Evolutionary conservation across 2,888 invertebrate genomes (phyloP).

Genomic region (Drosophila longiperda): DNA sequence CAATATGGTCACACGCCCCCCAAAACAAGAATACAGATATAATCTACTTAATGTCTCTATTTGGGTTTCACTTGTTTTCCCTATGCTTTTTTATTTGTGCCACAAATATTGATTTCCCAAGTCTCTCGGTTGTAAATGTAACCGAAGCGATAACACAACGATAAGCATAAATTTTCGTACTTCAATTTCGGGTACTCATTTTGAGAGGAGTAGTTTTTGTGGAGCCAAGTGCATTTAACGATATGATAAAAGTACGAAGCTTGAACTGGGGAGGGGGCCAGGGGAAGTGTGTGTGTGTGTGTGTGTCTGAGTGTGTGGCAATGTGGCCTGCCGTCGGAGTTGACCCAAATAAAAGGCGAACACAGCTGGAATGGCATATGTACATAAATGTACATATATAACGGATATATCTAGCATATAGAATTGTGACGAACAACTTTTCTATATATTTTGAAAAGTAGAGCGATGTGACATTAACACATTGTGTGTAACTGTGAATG

Average conservation of each 20-base stretch:
- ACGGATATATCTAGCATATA: conserved; percentile 12
- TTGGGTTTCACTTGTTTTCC: conserved; percentile 28
- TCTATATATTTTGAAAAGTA: conserved; percentile 3
- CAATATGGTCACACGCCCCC: conserved; percentile 43
- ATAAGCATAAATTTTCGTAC: conserved; percentile 42
- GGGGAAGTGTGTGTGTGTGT: background rate
- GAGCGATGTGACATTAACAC: conserved; percentile 37
- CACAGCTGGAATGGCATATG: conserved; percentile 36
- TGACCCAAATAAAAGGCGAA: conserved; percentile 51
- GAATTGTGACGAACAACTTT: conserved; percentile 8
- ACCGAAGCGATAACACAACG: conserved; percentile 49
- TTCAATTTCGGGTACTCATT: conserved; percentile 29
- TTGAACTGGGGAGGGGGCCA: background rate
- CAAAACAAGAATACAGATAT: conserved; percentile 25
- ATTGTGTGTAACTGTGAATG: conserved; percentile 31
- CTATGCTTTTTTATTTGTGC: conserved; percentile 51
- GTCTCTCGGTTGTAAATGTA: conserved; percentile 39
- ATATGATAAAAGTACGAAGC: conserved; percentile 64
- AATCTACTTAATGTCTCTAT: conserved; percentile 43
- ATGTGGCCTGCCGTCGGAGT: conserved; percentile 45
- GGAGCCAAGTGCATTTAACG: conserved; percentile 74
- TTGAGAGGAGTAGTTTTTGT: conserved; percentile 20
- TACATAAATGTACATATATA: background rate
- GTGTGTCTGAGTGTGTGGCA: conserved; percentile 27
- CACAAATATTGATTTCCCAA: conserved; percentile 73